Base-by-base conservation (phyloP, 1,140 invertebrate species). In the Lerema accius region DNA sequence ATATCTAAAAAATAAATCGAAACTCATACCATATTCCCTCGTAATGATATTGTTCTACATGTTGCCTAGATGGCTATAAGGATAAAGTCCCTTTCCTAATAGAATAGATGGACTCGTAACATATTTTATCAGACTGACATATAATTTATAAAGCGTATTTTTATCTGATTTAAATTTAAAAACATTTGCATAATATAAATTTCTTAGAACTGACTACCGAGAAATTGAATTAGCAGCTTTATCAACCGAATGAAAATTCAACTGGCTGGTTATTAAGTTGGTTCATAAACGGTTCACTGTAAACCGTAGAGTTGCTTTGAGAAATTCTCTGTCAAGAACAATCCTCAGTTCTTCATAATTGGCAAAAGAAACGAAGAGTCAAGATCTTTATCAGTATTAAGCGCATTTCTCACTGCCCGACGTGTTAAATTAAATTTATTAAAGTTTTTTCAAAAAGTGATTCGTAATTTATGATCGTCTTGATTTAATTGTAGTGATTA, bases 321-420 rank as follows among this genome's bases (percentile, higher is more conserved):
- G 78, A 76, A 73, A 77, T 73, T 49, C 62, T 43, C 71, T 55
- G 53, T 59, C 62, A 67, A 70, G 74, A 82, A 73, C 74, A 80
- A 77, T 78, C 73, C 71, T 71, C 74, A 76, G 71, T 76, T 77
- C 73, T 84, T 78, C 71, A 82, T 80, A 77, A 82, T 84, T 78
- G 73, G 73, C 69, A 78, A 80, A 78, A 74, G n/a, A 40, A 69
- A 77, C 62, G 67, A 67, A 28, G 48, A 39, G 63, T 32, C 35
- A 42, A 72, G 55, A 67, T 71, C 65, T 67, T 63, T 70, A 71
- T 65, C 63, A 13, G 62, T 45, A 14, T 70, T 59, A 70, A 55
- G 61, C 40, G 51, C 40, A 48, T 43, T 68, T 7, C 42, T 63
- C 53, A 66, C 46, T 32, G 10, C 5, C 17, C 26, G 13, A 42